A percentile compares a stretch with the other conserved stretches of the same genome.
phyloP scores from a whole-genome alignment of 2,113 vertebrate species.

The Gulo gulo region DNA sequence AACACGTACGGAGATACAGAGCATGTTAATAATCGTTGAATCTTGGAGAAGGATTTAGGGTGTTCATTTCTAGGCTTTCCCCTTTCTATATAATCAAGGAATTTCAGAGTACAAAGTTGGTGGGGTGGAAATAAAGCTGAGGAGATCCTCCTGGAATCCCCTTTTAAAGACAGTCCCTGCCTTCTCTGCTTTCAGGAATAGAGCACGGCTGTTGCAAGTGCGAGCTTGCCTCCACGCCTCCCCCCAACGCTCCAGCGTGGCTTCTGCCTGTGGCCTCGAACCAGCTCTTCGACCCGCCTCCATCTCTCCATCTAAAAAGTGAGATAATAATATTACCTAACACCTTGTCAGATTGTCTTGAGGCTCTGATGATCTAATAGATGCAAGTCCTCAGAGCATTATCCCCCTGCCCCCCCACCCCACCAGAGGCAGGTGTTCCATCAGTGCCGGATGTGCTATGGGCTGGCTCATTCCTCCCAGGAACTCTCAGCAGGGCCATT shows the following conservation, averaged over 20 bases:
- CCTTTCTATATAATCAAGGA: not conserved
- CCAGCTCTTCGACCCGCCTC: not conserved
- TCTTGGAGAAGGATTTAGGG: not conserved
- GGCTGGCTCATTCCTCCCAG: not conserved
- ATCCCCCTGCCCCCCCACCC: too few species aligned
- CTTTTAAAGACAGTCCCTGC: not conserved
- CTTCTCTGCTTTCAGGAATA: not conserved
- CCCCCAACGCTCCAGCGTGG: too few species aligned
- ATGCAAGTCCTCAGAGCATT: fast-evolving
- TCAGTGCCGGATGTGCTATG: fast-evolving
- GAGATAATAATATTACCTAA: not conserved
- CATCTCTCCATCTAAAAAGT: not conserved
- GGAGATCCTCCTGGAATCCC: not conserved
- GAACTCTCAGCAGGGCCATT: not conserved
- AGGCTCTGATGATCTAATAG: not conserved
- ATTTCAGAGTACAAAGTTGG: not conserved
- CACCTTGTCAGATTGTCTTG: not conserved
- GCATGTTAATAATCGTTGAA: not conserved
- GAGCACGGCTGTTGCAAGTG: not conserved
- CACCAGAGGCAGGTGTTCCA: fast-evolving
- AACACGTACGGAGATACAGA: not conserved
- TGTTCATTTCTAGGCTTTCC: not conserved
- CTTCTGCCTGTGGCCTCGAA: not conserved
- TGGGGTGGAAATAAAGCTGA: not conserved
- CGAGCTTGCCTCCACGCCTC: not conserved